Evolutionary conservation across 1,140 invertebrate species (phyloP), one percentile per base, ranked within the genome.

Genomic region (Drosophila ambigua): DNA sequence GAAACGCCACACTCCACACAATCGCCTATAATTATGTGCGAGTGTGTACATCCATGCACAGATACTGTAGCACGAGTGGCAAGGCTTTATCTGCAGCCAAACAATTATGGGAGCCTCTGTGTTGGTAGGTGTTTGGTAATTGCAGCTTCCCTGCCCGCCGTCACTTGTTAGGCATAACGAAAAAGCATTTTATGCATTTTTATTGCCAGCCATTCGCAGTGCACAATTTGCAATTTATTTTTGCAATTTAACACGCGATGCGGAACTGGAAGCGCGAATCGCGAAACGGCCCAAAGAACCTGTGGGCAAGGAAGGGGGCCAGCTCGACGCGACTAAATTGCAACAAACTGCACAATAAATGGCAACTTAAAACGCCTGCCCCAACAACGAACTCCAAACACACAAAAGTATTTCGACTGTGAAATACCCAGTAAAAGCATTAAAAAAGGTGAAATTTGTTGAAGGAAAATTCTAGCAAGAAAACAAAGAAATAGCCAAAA

Each of bases 321-420:
- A 11, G 71, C 49, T 61, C 78, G 60, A 63, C 55, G 68, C 62
- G 65, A 72, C 65, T 73, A 80, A 85, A 85, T 79, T 85, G 84
- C 79, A 82, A 79, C 75, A 83, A 87, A 88, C 83, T 87, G 83
- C 79, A 87, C 83, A 87, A 87, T 87, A 88, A 87, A 83, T 82
- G 64, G 83, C 77, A 88, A 87, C 82, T 82, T 87, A 87, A 87
- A 87, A 79, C 72, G 81, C 60, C 64, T 71, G 63, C 55, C 31
- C 54, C 68, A 64, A 63, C 72, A 76, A 66, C 69, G 35, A 39
- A 11, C 11, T 2, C 11, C 35, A 39, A 13, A 39, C n/a, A 13
- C 23, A 3, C 23, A 9, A 31, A 31, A 31, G 35, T 39, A 13
- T 13, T 4, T 4, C 35, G 11, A 39, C 11, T 39, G 4, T 11